Conservation (phyloP, 2,797 vertebrate genomes). For the Antennarius maculatus region DNA sequence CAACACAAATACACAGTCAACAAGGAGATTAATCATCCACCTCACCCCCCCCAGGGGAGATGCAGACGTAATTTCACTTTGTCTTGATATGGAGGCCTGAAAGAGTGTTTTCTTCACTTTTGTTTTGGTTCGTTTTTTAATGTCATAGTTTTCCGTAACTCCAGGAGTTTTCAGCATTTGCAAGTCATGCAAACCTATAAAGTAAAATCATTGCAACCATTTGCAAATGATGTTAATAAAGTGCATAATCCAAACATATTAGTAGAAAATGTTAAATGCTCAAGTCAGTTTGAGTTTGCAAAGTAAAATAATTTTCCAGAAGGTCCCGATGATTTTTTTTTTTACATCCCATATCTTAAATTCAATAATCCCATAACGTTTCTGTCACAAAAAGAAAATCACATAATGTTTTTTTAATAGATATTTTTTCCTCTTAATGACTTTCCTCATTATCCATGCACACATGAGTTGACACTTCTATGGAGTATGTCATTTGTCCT, state of each 20-base stretch:
- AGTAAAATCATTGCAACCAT: neutral
- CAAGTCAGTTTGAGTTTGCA: slow-evolving; percentile 6
- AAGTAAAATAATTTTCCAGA: slow-evolving; percentile 8
- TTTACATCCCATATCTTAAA: slow-evolving; percentile 11
- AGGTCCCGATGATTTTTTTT: neutral
- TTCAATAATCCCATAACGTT: neutral
- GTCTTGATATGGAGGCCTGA: neutral
- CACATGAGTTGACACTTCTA: neutral
- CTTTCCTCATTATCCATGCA: neutral
- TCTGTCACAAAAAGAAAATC: neutral
- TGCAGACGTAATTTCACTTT: too few relatives aligned
- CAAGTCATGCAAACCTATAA: slow-evolving; percentile 3
- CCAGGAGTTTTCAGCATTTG: slow-evolving; percentile 1
- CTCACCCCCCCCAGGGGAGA: too few relatives aligned
- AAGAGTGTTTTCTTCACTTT: slow-evolving; percentile 13
- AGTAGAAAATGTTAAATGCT: neutral
- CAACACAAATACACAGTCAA: too few relatives aligned
- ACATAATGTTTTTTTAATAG: neutral
- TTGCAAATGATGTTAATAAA: slow-evolving; percentile 2
- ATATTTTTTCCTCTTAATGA: neutral
- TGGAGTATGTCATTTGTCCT: neutral
- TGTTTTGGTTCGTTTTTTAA: slow-evolving; percentile 10
- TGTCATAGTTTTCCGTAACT: slow-evolving; percentile 11
- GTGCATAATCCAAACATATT: slow-evolving; percentile 7
- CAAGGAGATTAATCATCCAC: too few relatives aligned